These are phyloP conservation scores for Spheniscus humboldti DNA, from an alignment of 2,797 vertebrate species.

Conservation along the genomic window DNA sequence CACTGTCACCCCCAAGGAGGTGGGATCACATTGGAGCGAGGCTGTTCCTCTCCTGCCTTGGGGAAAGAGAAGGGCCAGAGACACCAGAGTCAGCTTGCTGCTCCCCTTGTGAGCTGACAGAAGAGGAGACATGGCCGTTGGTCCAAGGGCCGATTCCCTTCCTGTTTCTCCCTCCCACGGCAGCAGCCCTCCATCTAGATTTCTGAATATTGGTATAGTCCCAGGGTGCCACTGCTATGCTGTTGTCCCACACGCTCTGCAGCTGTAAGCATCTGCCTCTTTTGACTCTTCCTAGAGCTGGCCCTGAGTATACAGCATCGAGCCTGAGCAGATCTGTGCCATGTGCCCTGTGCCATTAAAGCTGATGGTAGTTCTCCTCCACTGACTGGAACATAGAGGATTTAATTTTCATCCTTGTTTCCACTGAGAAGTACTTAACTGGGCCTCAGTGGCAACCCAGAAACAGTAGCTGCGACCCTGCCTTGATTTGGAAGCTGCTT, in stretches of 20 bases:
- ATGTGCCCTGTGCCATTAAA: background rate
- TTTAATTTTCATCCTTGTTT: background rate
- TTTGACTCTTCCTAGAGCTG: background rate
- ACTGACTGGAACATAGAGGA: background rate
- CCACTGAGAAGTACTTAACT: background rate
- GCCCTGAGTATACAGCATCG: background rate
- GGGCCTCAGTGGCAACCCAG: background rate
- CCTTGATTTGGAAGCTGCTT: slow-evolving; percentile 8
- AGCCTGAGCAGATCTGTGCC: background rate
- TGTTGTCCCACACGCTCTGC: background rate
- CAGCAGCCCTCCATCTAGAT: background rate
- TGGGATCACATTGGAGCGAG: background rate
- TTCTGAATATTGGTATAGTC: background rate
- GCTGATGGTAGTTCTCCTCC: background rate
- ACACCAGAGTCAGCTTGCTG: background rate
- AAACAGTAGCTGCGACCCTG: background rate
- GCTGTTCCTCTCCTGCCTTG: background rate
- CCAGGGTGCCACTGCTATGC: background rate
- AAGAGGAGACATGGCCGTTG: background rate
- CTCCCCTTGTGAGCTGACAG: background rate
- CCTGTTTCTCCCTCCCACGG: background rate
- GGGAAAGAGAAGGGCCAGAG: background rate
- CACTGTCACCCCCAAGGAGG: background rate
- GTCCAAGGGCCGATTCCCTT: background rate
- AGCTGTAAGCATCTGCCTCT: background rate